Evolutionary conservation across 2,797 vertebrate genomes (phyloP), one percentile per base, ranked within the genome.

Genomic region (Bryconaethiops microstoma): DNA sequence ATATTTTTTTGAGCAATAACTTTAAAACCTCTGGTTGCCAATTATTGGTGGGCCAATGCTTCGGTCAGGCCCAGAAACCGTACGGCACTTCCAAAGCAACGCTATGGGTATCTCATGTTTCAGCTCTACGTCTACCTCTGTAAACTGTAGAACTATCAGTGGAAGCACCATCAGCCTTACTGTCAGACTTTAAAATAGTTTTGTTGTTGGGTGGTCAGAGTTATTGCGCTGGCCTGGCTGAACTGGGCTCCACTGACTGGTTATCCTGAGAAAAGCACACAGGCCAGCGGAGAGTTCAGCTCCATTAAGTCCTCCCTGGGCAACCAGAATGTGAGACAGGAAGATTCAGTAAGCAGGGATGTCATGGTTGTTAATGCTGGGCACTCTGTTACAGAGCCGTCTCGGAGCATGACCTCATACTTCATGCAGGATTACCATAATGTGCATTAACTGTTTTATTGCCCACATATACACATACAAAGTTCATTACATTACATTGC

Each of bases 291-390:
- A 79, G 76, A 82, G 64, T 85, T 89, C 81, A 83, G 76, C 86
- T 86, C 89, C 92, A 90, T 92, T 82, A 67, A 79, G 85, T 67
- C 50, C 57, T 69, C 62, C 40, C 86, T 91, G 90, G 87, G 73
- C 60, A 88, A 89, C 0, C 59, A 80, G 81, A 84, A 84, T 89
- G 40, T 40, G 76, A 62, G 63, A 64, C 84, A 78, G 40, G 83
- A 81, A 88, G 85, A 89, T 90, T 86, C 83, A 68, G n/a, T 78
- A 21, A 78, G 86, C 83, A 65, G 77, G 73, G 79, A 84, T 80
- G 80, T 88, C 86, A 69, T 42, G 89, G 88, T 77, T 84, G 86
- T 87, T 87, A 63, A 39, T 23, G 35, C 42, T 25, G 52, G 6
- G 29, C 14, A 42, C 73, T 80, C 80, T 74, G 67, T 72, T 52